Conservation (phyloP, 2,888 invertebrate species). For the Mellilla xanthometata region DNA sequence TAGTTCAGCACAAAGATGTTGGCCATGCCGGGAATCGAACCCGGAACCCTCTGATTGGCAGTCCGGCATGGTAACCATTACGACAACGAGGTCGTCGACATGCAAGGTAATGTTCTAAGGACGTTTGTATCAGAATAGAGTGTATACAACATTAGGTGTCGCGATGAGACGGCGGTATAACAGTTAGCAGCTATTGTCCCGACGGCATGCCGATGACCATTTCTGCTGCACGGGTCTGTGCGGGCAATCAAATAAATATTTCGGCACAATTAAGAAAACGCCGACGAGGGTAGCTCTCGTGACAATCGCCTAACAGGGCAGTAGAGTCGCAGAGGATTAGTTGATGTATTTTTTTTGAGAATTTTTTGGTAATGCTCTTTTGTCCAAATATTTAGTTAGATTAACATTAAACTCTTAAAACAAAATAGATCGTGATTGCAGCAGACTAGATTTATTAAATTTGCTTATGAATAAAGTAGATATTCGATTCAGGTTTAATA, state of each 20-base stretch:
- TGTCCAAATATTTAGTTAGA: too few species aligned
- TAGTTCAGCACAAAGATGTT: too few species aligned
- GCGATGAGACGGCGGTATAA: conserved; percentile 44
- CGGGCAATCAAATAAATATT: conserved; percentile 83
- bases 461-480: too few species aligned
- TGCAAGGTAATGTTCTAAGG: too few species aligned
- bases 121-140: conserved; percentile 51
- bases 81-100: too few species aligned
- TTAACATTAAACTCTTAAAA: too few species aligned
- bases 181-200: conserved; percentile 53
- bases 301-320: conserved; percentile 63
- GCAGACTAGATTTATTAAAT: too few species aligned
- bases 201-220: conserved; percentile 77
- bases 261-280: conserved; percentile 83
- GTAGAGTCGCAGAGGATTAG: conserved; percentile 52
- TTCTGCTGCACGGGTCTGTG: conserved; percentile 76
- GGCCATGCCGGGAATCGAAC: too few species aligned
- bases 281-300: conserved; percentile 80
- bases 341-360: conserved; percentile 28
- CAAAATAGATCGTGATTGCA: too few species aligned
- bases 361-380: background rate
- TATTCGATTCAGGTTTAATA: too few species aligned
- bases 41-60: too few species aligned
- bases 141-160: conserved; percentile 53
- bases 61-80: too few species aligned